Percentiles rank a stretch among this genome's conserved stretches.
These are phyloP conservation scores for human (Homo sapiens) DNA, from an alignment of 2,113 vertebrate species.

Conservation along the genomic window DNA sequence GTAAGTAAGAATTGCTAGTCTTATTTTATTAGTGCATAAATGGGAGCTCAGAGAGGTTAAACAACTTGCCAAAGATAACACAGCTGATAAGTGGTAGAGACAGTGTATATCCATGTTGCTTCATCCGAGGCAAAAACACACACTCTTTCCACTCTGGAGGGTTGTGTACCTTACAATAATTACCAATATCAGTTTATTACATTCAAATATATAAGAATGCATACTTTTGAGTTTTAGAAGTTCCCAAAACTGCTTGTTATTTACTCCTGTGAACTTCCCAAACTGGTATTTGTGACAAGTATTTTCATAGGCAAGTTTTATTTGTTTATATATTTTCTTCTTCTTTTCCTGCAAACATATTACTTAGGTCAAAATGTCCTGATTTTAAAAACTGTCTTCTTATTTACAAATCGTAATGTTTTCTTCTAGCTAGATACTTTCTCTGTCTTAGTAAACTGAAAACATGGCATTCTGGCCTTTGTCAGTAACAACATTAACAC, in stretches of 20 bases:
- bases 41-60: neutral
- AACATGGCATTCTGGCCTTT: neutral
- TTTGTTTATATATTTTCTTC: neutral
- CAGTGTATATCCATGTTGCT: fast-evolving
- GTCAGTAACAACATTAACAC: neutral
- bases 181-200: neutral
- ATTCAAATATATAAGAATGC: neutral
- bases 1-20: neutral
- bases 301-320: neutral
- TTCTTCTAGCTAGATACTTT: neutral
- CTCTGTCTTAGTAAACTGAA: neutral
- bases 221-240: neutral
- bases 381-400: neutral
- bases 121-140: neutral
- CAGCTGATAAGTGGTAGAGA: too few species aligned
- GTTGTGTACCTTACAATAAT: neutral
- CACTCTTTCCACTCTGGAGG: neutral
- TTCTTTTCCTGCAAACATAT: neutral
- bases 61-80: neutral
- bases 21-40: neutral
- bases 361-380: neutral
- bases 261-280: neutral
- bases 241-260: neutral
- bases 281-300: neutral
- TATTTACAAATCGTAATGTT: neutral